Evolutionary conservation across 2,797 vertebrate genomes (phyloP).

Genomic region (Falco berigora): DNA sequence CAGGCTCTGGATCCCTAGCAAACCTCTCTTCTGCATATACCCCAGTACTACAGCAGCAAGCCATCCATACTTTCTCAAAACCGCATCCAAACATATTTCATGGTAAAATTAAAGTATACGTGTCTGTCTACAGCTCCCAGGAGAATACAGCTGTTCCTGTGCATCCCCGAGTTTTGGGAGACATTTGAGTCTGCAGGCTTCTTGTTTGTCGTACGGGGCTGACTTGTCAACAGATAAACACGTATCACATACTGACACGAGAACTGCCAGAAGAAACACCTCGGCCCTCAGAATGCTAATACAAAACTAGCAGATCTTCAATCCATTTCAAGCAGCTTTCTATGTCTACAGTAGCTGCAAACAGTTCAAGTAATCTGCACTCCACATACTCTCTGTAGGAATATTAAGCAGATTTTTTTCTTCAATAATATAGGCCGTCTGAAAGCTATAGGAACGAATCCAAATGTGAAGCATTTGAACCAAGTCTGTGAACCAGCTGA

Average conservation of each 20-base stretch:
- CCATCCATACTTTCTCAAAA: not conserved
- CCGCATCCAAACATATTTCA: not conserved
- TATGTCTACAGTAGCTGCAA: not conserved
- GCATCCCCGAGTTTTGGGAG: not conserved
- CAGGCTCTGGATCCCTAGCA: not conserved
- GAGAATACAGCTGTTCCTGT: not conserved
- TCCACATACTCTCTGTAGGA: not conserved
- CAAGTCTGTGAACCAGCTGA: slow-evolving; percentile 40
- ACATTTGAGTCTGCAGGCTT: not conserved
- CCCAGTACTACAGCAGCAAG: not conserved
- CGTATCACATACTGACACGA: not conserved
- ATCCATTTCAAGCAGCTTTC: not conserved
- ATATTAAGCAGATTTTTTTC: slow-evolving; percentile 30
- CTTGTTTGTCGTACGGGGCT: not conserved
- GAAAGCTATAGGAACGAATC: slow-evolving; percentile 56
- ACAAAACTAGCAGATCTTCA: not conserved
- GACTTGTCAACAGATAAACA: slow-evolving; percentile 15
- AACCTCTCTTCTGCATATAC: not conserved
- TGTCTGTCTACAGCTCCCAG: not conserved
- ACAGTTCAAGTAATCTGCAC: not conserved
- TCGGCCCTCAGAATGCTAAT: not conserved
- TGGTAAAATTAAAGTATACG: not conserved
- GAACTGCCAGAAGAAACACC: not conserved
- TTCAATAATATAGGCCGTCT: slow-evolving; percentile 26
- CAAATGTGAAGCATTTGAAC: slow-evolving; percentile 53